Conservation (phyloP, 2,888 invertebrate genomes). For the Spatulosminthurus flaviceps region DNA sequence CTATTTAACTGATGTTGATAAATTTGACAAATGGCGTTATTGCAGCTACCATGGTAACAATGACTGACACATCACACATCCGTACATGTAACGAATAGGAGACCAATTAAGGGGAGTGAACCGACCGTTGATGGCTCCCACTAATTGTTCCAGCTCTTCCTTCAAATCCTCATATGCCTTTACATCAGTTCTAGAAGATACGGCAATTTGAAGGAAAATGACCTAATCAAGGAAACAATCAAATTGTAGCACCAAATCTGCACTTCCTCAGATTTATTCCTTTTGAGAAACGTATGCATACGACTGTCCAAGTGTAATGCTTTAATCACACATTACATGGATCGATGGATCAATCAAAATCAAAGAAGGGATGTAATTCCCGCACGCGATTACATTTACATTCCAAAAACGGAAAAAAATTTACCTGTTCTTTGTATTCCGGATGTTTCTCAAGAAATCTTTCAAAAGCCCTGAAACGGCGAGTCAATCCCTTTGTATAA, state of each 20-base stretch:
- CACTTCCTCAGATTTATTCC: too few species aligned
- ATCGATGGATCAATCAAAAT: too few species aligned
- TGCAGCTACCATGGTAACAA: too few species aligned
- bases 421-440: slow-evolving; percentile 82
- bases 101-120: slow-evolving; percentile 93
- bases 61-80: slow-evolving; percentile 86
- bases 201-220: slow-evolving; percentile 68
- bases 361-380: too few species aligned
- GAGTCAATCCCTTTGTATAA: slow-evolving; percentile 89
- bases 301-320: too few species aligned
- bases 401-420: too few species aligned
- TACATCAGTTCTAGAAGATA: slow-evolving; percentile 88
- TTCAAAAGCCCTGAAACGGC: slow-evolving; percentile 85
- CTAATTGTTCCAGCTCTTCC: slow-evolving; percentile 88
- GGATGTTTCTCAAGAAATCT: slow-evolving; percentile 82
- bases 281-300: too few species aligned
- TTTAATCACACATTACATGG: too few species aligned
- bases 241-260: too few species aligned
- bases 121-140: slow-evolving; percentile 86
- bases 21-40: too few species aligned
- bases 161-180: slow-evolving; percentile 90
- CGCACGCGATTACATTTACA: too few species aligned
- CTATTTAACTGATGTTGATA: too few species aligned
- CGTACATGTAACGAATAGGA: slow-evolving; percentile 88
- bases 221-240: slow-evolving; percentile 16